Evolutionary conservation across 1,140 invertebrate species (phyloP), one percentile per base, ranked within the genome.

Genomic region (Pissodes strobi): DNA sequence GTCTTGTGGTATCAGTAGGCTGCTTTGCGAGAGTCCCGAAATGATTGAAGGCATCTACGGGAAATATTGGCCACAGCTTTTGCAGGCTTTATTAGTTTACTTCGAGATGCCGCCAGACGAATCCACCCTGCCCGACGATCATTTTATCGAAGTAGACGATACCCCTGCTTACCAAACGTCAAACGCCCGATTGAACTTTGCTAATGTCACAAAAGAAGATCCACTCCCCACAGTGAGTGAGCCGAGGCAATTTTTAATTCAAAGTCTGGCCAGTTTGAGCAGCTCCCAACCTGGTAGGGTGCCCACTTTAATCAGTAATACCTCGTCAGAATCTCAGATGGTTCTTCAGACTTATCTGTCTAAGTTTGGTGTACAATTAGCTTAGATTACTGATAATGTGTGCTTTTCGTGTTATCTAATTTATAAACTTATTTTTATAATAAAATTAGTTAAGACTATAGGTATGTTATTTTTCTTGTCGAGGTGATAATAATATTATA

Each of bases 21-120:
- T 98, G 30, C 80, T 98, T 0, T 89, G 88, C 37, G 91, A 96
- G 77, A 86, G 86, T 60, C 84, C 85, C 0, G 80, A 80, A 41
- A 79, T 94, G 74, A 76, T 87, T 12, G 78, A 81, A 12, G 87
- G 85, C n/a, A 79, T 81, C 1, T 92, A 94, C 68, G 81, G 82
- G 57, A 72, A 76, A 38, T 83, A 81, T 65, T 88, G 87, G 83
- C 78, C 85, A 8, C 79, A 82, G 9, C 80, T 90, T 17, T 85
- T 88, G 57, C 82, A 94, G 78, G 84, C 88, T 2, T 78, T 97
- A 48, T 86, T 98, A 19, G 88, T 89, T 62, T 81, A 96, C 52
- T 93, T 97, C 77, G 95, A 98, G 81, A 80, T 95, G 52, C 94
- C 94, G 0, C 85, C 87, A 39, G 93, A 96, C 81, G 87, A 91